phyloP scores from a whole-genome alignment of 2,113 vertebrate genomes.

The Pachypanchax playfairii region DNA sequence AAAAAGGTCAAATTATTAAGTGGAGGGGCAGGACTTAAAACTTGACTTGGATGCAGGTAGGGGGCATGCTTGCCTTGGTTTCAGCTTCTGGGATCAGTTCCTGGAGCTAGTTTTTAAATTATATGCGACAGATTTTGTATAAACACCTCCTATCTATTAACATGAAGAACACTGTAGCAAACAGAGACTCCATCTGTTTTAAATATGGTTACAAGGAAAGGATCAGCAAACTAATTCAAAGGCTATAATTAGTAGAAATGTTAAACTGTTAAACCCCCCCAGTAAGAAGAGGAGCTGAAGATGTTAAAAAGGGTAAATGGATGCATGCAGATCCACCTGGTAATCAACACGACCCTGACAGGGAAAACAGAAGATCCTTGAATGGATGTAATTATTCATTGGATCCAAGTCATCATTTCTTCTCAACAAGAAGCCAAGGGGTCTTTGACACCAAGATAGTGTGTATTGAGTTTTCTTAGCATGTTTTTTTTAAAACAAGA shows the following conservation, averaged over 20 bases:
- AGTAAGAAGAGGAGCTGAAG: constrained; percentile 17
- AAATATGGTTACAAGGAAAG: constrained; percentile 26
- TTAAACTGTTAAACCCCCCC: neutral
- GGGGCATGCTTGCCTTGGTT: no score
- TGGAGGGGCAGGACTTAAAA: no score
- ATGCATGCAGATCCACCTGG: constrained; percentile 31
- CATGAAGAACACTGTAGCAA: constrained; percentile 17
- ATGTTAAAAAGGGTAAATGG: constrained; percentile 38
- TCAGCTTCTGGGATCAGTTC: no score
- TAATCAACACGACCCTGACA: constrained; percentile 27
- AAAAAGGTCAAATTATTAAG: no score
- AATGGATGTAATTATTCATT: neutral
- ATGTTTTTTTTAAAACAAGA: neutral
- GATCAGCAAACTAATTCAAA: constrained; percentile 24
- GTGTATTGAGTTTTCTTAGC: constrained; percentile 17
- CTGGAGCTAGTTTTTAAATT: no score
- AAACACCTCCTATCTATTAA: neutral
- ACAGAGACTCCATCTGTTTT: constrained; percentile 5
- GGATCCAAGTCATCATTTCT: constrained; percentile 6
- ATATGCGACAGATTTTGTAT: no score
- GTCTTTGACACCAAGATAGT: neutral
- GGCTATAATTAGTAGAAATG: constrained; percentile 25
- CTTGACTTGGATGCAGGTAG: no score
- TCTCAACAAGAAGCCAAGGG: constrained; percentile 7
- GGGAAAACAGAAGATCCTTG: constrained; percentile 2